Percentiles rank a stretch among this genome's conserved stretches.
Evolutionary conservation across 2,113 vertebrate genomes (phyloP).

Genomic region (Oncorhynchus tshawytscha): DNA sequence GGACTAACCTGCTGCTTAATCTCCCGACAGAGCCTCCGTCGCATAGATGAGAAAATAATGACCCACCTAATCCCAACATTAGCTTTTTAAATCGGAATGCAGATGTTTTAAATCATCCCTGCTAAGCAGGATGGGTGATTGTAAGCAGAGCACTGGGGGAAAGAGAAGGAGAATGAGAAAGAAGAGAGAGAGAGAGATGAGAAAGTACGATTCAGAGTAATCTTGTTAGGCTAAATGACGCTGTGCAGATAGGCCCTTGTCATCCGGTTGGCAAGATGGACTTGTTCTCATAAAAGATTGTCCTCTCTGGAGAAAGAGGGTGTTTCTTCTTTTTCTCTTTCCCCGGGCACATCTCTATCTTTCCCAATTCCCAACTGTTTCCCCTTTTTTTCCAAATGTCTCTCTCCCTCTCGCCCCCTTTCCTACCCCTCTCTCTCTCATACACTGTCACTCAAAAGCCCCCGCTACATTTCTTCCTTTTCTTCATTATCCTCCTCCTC

Average conservation of each 20-base stretch:
- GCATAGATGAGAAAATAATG: conserved; percentile 74
- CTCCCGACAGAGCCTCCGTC: conserved; percentile 51
- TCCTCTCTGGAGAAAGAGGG: conserved; percentile 45
- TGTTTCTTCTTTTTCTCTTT: background rate
- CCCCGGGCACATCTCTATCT: background rate
- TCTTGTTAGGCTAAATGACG: conserved; percentile 75
- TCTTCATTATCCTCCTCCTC: background rate
- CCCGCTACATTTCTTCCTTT: background rate
- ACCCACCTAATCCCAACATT: conserved; percentile 71
- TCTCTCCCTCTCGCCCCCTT: background rate
- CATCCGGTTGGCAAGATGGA: conserved; percentile 69
- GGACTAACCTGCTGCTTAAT: conserved; percentile 69
- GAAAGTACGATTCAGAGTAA: conserved; percentile 70
- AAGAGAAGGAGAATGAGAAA: conserved; percentile 28
- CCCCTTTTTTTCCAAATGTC: background rate
- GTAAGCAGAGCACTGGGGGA: conserved; percentile 61
- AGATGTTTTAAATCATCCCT: conserved; percentile 73
- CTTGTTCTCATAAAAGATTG: conserved; percentile 61
- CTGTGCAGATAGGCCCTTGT: conserved; percentile 74
- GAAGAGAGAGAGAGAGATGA: conserved; percentile 24
- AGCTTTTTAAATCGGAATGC: conserved; percentile 71
- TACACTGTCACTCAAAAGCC: background rate
- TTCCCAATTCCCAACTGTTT: background rate
- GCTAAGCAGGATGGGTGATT: conserved; percentile 59
- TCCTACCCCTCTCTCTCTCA: background rate